Base-by-base conservation (phyloP, 1,140 invertebrate species). In the Dendrolimus kikuchii region DNA sequence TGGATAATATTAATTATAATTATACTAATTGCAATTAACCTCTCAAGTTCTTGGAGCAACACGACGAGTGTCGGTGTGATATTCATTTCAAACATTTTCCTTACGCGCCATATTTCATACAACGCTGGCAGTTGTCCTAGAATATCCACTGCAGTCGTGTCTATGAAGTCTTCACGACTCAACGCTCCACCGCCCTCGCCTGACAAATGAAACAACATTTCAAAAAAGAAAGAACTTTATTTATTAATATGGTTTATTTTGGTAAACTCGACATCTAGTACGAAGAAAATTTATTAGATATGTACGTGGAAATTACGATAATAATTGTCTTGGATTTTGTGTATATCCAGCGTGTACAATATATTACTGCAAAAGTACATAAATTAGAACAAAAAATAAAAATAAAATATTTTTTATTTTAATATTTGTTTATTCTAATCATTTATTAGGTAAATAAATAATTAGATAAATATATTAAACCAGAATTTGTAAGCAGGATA, bases 31-130 rank as follows among this genome's bases (percentile, higher is more conserved):
- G 23, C 23, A 23, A 23, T 23, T 51, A 50, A 88, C 70, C 95
- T 90, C 69, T 97, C 94, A 10, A 97, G 77, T 80, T 97, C 96
- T 89, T 98, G 96, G 45, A 97, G 89, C 38, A 98, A 82, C 4
- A 98, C 96, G 37, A 96, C 92, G 0, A 94, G 91, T 0, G 94
- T 93, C 5, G 96, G 96, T 4, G 93, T 91, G 46, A 96, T 91
- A 57, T 89, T 90, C 69, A 93, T 81, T 58, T 94, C 94, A 73
- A 93, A 94, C 66, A 91, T 91, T 79, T 93, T 93, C 53, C 92
- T 89, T 23, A 96, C 91, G 81, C 92, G 93, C 81, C 91, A 91
- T 4, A 96, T 88, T 74, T 97, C 94, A 71, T 92, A 96, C 54
- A 90, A 87, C 9, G 74, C 64, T 0, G 95, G 95, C 49, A 97